Evolutionary conservation across 2,797 vertebrate species (phyloP), one percentile per base, ranked within the genome.

Genomic region (Cuculus canorus): DNA sequence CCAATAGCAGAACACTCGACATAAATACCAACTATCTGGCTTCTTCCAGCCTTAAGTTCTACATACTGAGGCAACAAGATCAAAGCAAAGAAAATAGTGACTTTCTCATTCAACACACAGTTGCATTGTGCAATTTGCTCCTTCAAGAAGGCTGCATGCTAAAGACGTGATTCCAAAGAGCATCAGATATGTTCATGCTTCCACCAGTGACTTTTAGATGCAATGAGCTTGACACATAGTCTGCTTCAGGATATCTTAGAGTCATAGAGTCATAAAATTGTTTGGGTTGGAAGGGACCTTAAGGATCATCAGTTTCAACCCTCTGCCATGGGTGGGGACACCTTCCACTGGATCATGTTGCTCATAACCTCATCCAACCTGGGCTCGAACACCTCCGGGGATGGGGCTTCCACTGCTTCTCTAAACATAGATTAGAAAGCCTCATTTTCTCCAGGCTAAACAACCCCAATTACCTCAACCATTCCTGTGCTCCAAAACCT

Each of bases 1-100:
- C 39, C 14, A 43, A 12, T 3, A 52, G n/a, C 35, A 75, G 57
- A 17, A 63, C 0, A 1, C 17, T 47, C 12, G 3, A 60, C 0
- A 1, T n/a, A 61, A 85, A 66, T 19, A 75, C n/a, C 66, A 82
- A 33, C 21, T 30, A 60, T 43, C 5, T 50, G 25, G 0, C 45
- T 88, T 78, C 60, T 66, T 59, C 53, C 60, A 88, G 61, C 27
- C 48, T 81, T 59, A 24, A 4, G 13, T 56, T 78, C 77, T 64
- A n/a, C 0, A 0, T 66, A 86, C 60, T 0, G 1, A 81, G 30
- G 24, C 39, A 93, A 48, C 43, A 68, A 56, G 19, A 17, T 66
- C 39, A 81, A 68, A 64, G 15, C 30, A 47, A 60, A 63, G 32
- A 33, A 64, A 45, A 66, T 6, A 16, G 1, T 56, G 24, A 5